Evolutionary conservation across 2,113 vertebrate genomes (phyloP).

Genomic region (Natator depressus): DNA sequence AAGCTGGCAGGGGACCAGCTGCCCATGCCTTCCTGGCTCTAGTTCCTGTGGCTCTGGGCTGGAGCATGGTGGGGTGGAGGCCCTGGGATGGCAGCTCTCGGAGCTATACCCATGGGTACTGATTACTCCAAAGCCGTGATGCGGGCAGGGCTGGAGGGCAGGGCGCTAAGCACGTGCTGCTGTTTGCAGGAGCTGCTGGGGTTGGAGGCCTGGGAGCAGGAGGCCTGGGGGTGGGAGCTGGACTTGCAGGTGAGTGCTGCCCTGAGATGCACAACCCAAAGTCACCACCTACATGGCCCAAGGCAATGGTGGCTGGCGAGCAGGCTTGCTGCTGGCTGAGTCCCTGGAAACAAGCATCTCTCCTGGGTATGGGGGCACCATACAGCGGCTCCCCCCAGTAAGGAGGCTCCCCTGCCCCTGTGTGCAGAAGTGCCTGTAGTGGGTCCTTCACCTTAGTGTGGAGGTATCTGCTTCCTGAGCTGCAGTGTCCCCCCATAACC

Average conservation of each 20-base stretch:
- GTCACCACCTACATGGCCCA: not conserved
- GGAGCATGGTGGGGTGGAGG: not conserved
- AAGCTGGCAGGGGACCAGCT: not conserved
- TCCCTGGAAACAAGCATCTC: no score
- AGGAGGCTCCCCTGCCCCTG: no score
- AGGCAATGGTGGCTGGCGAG: not conserved
- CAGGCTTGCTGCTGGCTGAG: not conserved
- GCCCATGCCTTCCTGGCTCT: not conserved
- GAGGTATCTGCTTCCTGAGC: not conserved
- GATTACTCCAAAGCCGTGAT: conserved; percentile 38
- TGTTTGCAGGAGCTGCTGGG: conserved; percentile 48
- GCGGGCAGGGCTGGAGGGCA: conserved; percentile 43
- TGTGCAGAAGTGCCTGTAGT: no score
- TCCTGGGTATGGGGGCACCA: no score
- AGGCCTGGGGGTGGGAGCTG: not conserved
- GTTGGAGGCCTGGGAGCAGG: conserved; percentile 72
- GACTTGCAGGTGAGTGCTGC: conserved; percentile 30
- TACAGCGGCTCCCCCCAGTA: no score
- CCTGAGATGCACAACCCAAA: not conserved
- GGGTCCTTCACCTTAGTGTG: not conserved
- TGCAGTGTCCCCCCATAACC: no score
- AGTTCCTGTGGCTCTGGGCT: not conserved
- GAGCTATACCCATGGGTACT: not conserved
- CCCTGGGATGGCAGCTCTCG: no score
- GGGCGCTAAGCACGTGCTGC: not conserved